phyloP scores from a whole-genome alignment of 1,140 invertebrate genomes.

The Drosophila ironensis region DNA sequence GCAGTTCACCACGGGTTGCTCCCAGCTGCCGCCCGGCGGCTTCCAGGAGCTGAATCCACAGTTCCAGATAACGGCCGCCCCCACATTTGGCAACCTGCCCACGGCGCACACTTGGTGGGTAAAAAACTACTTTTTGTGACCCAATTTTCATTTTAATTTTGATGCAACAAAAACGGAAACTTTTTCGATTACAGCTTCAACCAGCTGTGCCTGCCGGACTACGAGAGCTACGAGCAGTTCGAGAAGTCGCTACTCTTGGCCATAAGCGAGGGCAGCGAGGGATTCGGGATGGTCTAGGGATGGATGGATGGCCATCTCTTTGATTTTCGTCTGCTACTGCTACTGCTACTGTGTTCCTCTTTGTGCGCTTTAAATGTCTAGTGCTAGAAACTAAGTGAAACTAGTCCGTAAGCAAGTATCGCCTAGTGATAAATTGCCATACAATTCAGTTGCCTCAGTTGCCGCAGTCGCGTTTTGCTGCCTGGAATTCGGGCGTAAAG shows the following conservation, averaged over 20 bases:
- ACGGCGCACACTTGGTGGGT: constrained; percentile 94
- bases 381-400: constrained; percentile 38
- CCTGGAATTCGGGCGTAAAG: constrained; percentile 1
- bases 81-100: constrained; percentile 94
- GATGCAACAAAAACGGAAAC: constrained; percentile 4
- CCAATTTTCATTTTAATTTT: constrained; percentile 34
- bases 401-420: constrained; percentile 46
- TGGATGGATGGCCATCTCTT: constrained; percentile 6
- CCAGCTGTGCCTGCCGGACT: constrained; percentile 96
- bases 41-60: constrained; percentile 93
- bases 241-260: constrained; percentile 94
- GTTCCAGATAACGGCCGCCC: constrained; percentile 94
- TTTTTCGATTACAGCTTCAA: constrained; percentile 88
- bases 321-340: constrained; percentile 50
- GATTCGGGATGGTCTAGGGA: constrained; percentile 94
- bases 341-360: constrained; percentile 68
- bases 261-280: constrained; percentile 97
- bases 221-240: constrained; percentile 96
- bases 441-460: constrained; percentile 30
- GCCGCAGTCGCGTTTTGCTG: constrained; percentile 29
- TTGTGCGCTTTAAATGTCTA: constrained; percentile 57
- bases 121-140: background rate
- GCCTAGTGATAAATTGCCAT: constrained; percentile 36
- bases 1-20: constrained; percentile 97
- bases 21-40: constrained; percentile 94